These are phyloP conservation scores for Slavum lentiscoides DNA, from an alignment of 2,888 invertebrate species.

Conservation along the genomic window DNA sequence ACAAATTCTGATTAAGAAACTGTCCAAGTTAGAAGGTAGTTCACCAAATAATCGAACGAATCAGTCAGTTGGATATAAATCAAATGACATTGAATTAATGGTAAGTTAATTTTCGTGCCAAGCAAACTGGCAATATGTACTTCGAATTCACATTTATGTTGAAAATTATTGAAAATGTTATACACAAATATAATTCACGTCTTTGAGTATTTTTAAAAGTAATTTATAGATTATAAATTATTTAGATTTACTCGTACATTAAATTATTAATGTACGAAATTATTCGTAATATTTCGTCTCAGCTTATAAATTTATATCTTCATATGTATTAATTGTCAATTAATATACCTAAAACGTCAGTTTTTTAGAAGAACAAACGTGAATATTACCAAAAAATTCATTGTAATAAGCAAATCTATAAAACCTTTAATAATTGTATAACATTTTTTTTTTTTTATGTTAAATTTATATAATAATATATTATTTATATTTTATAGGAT, in stretches of 20 bases:
- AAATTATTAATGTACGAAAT: too few species aligned
- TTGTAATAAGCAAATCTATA: too few species aligned
- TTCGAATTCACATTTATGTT: not conserved
- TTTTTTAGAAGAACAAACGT: too few species aligned
- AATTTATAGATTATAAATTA: not conserved
- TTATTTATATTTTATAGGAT: slow-evolving; percentile 33
- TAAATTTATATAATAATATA: not conserved
- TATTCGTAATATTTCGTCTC: too few species aligned
- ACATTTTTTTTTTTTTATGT: too few species aligned
- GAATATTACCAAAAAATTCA: too few species aligned
- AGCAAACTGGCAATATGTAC: not conserved
- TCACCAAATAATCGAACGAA: not conserved
- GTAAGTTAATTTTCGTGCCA: slow-evolving; percentile 8
- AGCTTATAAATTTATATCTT: too few species aligned
- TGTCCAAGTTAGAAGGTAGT: slow-evolving; percentile 26
- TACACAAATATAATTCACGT: not conserved
- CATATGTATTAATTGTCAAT: too few species aligned
- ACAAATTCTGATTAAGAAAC: slow-evolving; percentile 27
- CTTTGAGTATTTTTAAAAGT: not conserved
- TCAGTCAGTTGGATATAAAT: not conserved
- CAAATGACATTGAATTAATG: not conserved
- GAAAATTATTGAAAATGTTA: not conserved
- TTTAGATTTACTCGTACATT: not conserved
- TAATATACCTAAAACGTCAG: too few species aligned
- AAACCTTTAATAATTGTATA: too few species aligned